A percentile compares a stretch with the other conserved stretches of the same genome.
phyloP scores from a whole-genome alignment of 2,797 vertebrate genomes.

The Mus minutoides region DNA sequence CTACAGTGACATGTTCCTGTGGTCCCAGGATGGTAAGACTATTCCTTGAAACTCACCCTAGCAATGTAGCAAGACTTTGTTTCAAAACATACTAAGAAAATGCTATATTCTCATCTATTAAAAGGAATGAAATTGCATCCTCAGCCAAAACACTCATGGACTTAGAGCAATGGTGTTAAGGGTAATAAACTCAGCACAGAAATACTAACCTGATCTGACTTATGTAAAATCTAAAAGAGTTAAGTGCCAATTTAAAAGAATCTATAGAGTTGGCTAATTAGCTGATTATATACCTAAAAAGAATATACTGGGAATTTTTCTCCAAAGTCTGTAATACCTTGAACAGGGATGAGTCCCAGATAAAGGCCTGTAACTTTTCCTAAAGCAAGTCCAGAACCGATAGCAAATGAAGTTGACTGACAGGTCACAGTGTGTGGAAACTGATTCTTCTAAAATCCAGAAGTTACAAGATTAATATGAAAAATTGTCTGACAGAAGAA shows the following conservation, averaged over 20 bases:
- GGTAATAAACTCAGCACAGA: neutral
- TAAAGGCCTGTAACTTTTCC: neutral
- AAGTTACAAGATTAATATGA: conserved; percentile 3
- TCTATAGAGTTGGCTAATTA: neutral
- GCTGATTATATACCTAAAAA: neutral
- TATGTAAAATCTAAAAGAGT: neutral
- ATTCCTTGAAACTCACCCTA: neutral
- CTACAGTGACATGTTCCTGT: no score
- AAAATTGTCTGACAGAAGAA: neutral
- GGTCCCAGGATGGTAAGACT: no score
- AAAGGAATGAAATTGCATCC: neutral
- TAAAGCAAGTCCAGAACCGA: neutral
- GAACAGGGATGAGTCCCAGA: neutral
- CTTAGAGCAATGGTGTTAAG: neutral
- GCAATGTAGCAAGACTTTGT: neutral
- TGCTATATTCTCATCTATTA: neutral
- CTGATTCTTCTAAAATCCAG: conserved; percentile 1
- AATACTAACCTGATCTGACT: neutral
- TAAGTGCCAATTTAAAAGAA: neutral
- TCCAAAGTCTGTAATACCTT: neutral
- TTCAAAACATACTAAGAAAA: neutral
- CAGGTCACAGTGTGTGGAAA: neutral
- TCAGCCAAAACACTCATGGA: neutral
- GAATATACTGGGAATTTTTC: neutral
- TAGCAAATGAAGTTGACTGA: neutral